Base-by-base conservation (phyloP, 1,140 invertebrate genomes). In the Phenacoccus solenopsis region DNA sequence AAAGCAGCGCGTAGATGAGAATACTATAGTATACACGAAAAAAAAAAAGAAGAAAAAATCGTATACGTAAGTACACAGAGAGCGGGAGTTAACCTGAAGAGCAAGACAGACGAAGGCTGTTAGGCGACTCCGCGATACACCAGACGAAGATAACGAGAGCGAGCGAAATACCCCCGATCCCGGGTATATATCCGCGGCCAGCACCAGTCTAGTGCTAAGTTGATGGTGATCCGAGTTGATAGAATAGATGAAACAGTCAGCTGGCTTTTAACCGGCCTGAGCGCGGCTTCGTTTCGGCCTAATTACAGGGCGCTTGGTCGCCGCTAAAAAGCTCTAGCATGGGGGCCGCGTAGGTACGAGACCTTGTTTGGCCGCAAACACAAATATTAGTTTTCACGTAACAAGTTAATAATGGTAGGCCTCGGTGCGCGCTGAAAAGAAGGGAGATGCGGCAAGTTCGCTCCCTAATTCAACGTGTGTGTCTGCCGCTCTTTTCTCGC, bases 361-460 rank as follows among this genome's bases (percentile, higher is more conserved):
- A 49, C 38, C 38, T 49, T 49, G 38, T 49, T 49, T 49, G 38
- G 38, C 38, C 38, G 38, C 38, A 49, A 49, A 49, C 38, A 49
- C 38, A 49, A 49, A 49, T 49, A 49, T 49, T 49, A 49, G 38
- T 49, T 49, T 49, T 49, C 38, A 49, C 38, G 38, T 49, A 49
- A 49, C 38, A 49, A 49, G 38, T 49, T 49, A 49, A 49, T 49
- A 49, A 49, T 49, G 38, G 38, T 49, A 49, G 38, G 38, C 38
- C 38, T 49, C 38, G 12, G n/a, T 49, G 38, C 38, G 13, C 20
- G 38, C 38, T 49, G 38, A 49, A 49, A 49, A 49, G 38, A 49
- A 32, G 30, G 30, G 30, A 32, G 30, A 32, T 49, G 38, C 12
- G 20, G 38, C 38, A 49, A 49, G 38, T 49, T 49, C 38, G 38